Conservation (phyloP, 2,888 invertebrate species). For the Tetrapedia diversipes region DNA sequence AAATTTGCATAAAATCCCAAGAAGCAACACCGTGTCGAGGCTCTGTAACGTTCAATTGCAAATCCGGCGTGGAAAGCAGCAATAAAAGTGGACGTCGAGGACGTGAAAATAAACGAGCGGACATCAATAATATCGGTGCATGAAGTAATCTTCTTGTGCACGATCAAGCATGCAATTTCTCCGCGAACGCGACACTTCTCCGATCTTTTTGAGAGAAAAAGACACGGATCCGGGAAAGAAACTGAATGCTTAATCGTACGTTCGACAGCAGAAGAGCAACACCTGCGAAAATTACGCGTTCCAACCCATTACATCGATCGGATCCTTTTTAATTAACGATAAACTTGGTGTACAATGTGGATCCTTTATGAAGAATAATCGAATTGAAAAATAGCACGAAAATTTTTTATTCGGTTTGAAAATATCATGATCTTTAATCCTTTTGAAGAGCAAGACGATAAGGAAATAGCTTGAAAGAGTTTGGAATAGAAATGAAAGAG, state of each 20-base stretch:
- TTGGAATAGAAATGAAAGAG: neutral
- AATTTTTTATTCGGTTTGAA: no score
- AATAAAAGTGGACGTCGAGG: conserved; percentile 14
- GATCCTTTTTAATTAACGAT: neutral
- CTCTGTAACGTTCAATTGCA: conserved; percentile 4
- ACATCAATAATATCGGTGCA: conserved; percentile 30
- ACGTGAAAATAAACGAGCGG: conserved; percentile 28
- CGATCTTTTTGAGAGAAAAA: neutral
- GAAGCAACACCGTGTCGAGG: neutral
- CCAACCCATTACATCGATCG: neutral
- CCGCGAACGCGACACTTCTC: conserved; percentile 6
- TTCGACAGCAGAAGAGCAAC: neutral
- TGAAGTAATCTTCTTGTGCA: conserved; percentile 25
- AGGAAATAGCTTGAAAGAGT: no score
- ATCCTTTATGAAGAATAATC: no score
- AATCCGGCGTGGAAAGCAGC: neutral
- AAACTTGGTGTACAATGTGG: no score
- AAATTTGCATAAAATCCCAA: no score
- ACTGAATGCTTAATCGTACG: conserved; percentile 1
- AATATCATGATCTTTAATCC: no score
- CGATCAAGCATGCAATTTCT: conserved; percentile 18
- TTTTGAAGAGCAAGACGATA: no score
- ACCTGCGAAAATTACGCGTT: neutral
- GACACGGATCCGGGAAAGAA: no score
- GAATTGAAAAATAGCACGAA: no score